Evolutionary conservation across 2,113 vertebrate species (phyloP).

Genomic region (Cisticola juncidis): DNA sequence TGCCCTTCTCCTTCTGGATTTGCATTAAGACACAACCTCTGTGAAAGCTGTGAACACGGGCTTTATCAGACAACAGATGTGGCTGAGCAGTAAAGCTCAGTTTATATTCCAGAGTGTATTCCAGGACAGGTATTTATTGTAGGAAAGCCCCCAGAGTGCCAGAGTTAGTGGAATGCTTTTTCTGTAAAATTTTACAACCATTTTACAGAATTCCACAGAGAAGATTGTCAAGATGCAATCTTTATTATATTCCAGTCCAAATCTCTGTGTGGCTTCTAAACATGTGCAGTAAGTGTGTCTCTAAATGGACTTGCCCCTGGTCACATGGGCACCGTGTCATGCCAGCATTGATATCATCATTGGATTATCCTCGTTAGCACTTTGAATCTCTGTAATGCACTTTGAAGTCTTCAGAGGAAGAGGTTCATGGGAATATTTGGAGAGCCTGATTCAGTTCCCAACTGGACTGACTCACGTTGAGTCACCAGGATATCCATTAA

Average conservation of each 20-base stretch:
- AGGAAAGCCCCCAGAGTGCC: neutral
- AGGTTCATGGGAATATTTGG: constrained; percentile 51
- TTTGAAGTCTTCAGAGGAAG: constrained; percentile 60
- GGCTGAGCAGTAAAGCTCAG: neutral
- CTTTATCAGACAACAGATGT: neutral
- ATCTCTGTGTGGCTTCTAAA: constrained; percentile 6
- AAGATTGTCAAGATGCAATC: constrained; percentile 7
- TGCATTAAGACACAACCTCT: neutral
- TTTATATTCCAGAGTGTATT: neutral
- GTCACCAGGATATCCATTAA: constrained; percentile 43
- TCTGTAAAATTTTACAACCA: constrained; percentile 25
- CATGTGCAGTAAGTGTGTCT: neutral
- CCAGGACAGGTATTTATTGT: constrained; percentile 37
- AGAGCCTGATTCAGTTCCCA: constrained; percentile 61
- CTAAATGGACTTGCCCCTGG: neutral
- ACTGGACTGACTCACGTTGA: constrained; percentile 48
- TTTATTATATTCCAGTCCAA: neutral
- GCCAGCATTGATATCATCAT: constrained; percentile 13
- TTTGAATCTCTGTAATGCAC: constrained; percentile 34
- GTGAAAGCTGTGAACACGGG: neutral
- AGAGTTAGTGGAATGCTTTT: constrained; percentile 12
- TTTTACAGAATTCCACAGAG: neutral
- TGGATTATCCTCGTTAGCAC: constrained; percentile 46
- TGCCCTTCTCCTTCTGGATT: neutral
- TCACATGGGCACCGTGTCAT: constrained; percentile 1